Evolutionary conservation across 37 sponge, comb jelly and placozoan species (phyloP).

Genomic region (Halichondria panicea): DNA sequence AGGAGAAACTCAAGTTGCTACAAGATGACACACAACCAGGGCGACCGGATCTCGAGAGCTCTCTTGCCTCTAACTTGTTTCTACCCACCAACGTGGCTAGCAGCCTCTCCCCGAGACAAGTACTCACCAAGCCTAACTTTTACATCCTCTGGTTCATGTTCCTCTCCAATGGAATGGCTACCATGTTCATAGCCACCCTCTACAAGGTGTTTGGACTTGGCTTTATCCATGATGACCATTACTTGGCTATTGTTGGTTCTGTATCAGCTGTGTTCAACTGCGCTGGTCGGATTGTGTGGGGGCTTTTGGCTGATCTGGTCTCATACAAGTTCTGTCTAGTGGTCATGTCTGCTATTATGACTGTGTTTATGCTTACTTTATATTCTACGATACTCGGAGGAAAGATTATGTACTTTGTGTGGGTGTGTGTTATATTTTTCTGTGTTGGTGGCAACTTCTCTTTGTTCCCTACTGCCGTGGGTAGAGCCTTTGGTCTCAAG

Average conservation of each 20-base stretch:
- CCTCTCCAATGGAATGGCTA: conserved; percentile 46
- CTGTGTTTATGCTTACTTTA: conserved; percentile 39
- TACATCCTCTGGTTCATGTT: conserved; percentile 84
- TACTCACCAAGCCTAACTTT: conserved; percentile 67
- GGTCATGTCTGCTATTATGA: conserved; percentile 30
- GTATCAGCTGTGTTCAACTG: conserved; percentile 65
- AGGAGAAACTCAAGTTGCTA: too few species aligned
- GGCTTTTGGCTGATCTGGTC: conserved; percentile 53
- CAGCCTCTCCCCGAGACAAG: conserved; percentile 57
- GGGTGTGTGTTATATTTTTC: conserved; percentile 82
- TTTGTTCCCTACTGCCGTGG: conserved; percentile 69
- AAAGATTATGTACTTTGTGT: conserved; percentile 55
- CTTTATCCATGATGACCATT: conserved; percentile 60
- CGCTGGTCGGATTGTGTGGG: conserved; percentile 78
- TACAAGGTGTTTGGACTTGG: conserved; percentile 71
- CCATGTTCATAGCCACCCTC: conserved; percentile 44
- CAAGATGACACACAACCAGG: not conserved
- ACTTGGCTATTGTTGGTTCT: conserved; percentile 58
- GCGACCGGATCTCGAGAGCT: not conserved
- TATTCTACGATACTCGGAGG: conserved; percentile 22
- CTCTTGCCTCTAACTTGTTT: not conserved
- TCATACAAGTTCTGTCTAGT: conserved; percentile 69
- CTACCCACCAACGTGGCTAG: conserved; percentile 20
- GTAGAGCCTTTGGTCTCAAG: conserved; percentile 67
- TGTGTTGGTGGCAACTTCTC: conserved; percentile 85